Conservation (phyloP, 92 coral and sea anemone genomes). For the Ricordea florida region DNA sequence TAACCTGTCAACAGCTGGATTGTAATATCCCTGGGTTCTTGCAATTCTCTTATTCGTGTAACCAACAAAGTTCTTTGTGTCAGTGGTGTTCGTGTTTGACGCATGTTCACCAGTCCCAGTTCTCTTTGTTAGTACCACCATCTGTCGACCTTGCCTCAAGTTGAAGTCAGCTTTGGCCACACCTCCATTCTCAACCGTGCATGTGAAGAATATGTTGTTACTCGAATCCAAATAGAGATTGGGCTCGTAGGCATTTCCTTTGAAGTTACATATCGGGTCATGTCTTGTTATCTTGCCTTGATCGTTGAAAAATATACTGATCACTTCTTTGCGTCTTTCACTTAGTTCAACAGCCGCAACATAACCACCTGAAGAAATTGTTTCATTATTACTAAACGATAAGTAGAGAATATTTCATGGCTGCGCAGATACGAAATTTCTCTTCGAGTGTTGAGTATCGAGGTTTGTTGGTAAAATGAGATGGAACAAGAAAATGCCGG, state of each 20-base stretch:
- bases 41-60: conserved; percentile 75
- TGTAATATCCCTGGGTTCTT: conserved; percentile 77
- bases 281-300: conserved; percentile 28
- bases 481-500: too few species aligned
- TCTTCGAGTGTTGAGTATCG: too few species aligned
- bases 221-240: conserved; percentile 82
- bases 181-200: conserved; percentile 65
- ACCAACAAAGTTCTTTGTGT: conserved; percentile 77
- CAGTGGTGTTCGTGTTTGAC: conserved; percentile 33
- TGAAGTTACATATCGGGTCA: conserved; percentile 56
- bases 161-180: conserved; percentile 21
- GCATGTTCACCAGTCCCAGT: conserved; percentile 78
- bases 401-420: too few species aligned
- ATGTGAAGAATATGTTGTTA: conserved; percentile 77
- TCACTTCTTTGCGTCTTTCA: conserved; percentile 61
- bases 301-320: conserved; percentile 40
- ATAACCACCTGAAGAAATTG: conserved; percentile 80
- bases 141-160: conserved; percentile 41
- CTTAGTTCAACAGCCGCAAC: conserved; percentile 64
- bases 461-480: too few species aligned
- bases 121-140: conserved; percentile 73
- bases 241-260: conserved; percentile 72
- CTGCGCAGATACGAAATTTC: too few species aligned
- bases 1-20: conserved; percentile 84
- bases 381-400: too few species aligned